Conservation (phyloP, 2,888 invertebrate genomes). For the Drosophila subquinaria region DNA sequence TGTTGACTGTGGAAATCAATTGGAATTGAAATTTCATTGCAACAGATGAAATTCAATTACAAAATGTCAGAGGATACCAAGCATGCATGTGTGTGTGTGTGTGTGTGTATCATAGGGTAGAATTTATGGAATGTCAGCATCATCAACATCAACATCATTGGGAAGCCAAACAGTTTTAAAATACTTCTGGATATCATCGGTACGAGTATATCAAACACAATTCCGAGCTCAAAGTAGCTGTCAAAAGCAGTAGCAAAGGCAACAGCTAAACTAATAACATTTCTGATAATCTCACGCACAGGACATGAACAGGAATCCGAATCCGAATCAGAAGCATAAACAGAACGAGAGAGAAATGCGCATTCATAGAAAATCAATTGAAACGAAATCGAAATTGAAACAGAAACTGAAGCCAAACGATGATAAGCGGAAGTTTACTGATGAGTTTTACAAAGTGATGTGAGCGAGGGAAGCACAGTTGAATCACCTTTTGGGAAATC, state of each 20-base stretch:
- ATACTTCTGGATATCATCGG: slow-evolving; percentile 14
- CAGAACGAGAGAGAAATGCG: slow-evolving; percentile 26
- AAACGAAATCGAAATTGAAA: slow-evolving; percentile 37
- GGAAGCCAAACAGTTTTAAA: slow-evolving; percentile 21
- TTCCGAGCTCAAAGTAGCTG: slow-evolving; percentile 62
- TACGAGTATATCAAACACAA: slow-evolving; percentile 37
- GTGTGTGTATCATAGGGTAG: not conserved
- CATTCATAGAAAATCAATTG: slow-evolving; percentile 68
- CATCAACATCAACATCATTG: not conserved
- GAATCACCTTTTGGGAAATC: slow-evolving; percentile 26
- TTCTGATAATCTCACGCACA: slow-evolving; percentile 63
- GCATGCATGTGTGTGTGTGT: not conserved
- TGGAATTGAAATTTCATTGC: slow-evolving; percentile 23
- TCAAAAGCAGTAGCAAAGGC: slow-evolving; percentile 51
- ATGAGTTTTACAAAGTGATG: slow-evolving; percentile 35
- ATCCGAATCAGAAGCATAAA: slow-evolving; percentile 8
- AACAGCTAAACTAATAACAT: slow-evolving; percentile 66
- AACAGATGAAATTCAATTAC: slow-evolving; percentile 44
- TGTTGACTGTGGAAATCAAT: slow-evolving; percentile 1
- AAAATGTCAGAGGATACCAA: slow-evolving; percentile 38
- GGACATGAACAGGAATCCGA: slow-evolving; percentile 2
- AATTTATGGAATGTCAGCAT: slow-evolving; percentile 26
- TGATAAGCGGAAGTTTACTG: slow-evolving; percentile 57
- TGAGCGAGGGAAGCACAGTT: not conserved
- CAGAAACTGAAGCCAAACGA: slow-evolving; percentile 41